Evolutionary conservation across 2,888 invertebrate genomes (phyloP).

Genomic region (Pimpla rufipes): DNA sequence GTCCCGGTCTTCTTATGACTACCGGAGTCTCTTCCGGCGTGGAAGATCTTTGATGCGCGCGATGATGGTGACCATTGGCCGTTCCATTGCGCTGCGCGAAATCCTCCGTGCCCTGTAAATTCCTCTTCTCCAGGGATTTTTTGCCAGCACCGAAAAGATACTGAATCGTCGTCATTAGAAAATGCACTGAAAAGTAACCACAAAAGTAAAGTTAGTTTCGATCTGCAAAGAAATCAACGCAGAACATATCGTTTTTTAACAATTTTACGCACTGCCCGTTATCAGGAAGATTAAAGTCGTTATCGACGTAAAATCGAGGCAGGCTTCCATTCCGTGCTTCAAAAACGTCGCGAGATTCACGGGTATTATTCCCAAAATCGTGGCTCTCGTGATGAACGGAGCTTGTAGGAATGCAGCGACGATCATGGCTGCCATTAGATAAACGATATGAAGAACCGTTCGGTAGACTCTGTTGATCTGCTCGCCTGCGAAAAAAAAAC

Average conservation of each 20-base stretch:
- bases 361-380: constrained; percentile 81
- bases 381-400: constrained; percentile 80
- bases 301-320: constrained; percentile 82
- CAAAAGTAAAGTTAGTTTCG: constrained; percentile 5
- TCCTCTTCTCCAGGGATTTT: constrained; percentile 21
- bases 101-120: neutral
- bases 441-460: constrained; percentile 77
- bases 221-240: neutral
- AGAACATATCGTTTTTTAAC: constrained; percentile 10
- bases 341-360: constrained; percentile 81
- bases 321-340: constrained; percentile 81
- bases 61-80: constrained; percentile 53
- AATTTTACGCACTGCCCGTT: constrained; percentile 79
- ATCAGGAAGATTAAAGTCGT: constrained; percentile 81
- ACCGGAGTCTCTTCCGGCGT: constrained; percentile 47
- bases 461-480: constrained; percentile 80
- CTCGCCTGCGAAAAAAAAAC: constrained; percentile 75
- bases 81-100: constrained; percentile 58
- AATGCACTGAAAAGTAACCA: constrained; percentile 78
- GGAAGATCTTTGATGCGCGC: constrained; percentile 28
- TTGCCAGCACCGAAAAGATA: constrained; percentile 70
- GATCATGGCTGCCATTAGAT: constrained; percentile 82
- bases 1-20: constrained; percentile 10
- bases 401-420: constrained; percentile 83
- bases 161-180: constrained; percentile 78